Evolutionary conservation across 2,888 invertebrate genomes (phyloP).

Genomic region (Coleophora deauratella): DNA sequence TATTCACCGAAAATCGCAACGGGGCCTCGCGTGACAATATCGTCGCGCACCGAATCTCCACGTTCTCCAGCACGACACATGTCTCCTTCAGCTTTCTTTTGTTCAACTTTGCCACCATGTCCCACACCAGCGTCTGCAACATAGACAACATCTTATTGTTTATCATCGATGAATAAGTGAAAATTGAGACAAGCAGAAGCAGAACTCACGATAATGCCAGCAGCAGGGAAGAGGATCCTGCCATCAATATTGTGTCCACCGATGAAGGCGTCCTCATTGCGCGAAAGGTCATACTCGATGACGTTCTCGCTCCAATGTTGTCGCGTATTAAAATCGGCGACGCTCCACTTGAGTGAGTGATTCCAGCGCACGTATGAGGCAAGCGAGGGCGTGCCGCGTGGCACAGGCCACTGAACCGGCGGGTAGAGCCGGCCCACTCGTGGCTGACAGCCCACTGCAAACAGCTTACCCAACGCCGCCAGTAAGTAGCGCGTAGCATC

Average conservation of each 20-base stretch:
- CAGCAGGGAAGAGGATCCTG: constrained; percentile 93
- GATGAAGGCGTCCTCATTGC: constrained; percentile 82
- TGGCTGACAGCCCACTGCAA: constrained; percentile 86
- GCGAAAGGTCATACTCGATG: constrained; percentile 84
- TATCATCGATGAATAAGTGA: no score
- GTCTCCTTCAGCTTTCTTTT: constrained; percentile 83
- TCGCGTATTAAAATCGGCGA: constrained; percentile 81
- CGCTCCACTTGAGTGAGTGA: constrained; percentile 90
- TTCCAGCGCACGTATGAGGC: constrained; percentile 93
- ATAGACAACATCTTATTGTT: no score
- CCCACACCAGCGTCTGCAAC: constrained; percentile 84
- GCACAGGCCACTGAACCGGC: constrained; percentile 87
- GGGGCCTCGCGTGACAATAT: constrained; percentile 89
- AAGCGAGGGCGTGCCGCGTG: constrained; percentile 92
- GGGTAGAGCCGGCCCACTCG: constrained; percentile 79
- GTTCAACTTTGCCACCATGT: constrained; percentile 85
- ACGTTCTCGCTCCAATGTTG: constrained; percentile 81
- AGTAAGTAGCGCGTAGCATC: constrained; percentile 85
- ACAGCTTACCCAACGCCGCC: constrained; percentile 76
- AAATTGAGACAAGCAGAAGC: no score
- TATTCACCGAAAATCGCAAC: constrained; percentile 86
- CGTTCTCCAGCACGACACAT: constrained; percentile 90
- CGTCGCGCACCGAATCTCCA: constrained; percentile 94
- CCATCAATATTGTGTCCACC: constrained; percentile 95
- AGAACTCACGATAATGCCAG: constrained; percentile 85